A percentile compares a stretch with the other conserved stretches of the same genome.
Evolutionary conservation across 2,888 invertebrate species (phyloP).

Genomic region (Enchytraeus crypticus): DNA sequence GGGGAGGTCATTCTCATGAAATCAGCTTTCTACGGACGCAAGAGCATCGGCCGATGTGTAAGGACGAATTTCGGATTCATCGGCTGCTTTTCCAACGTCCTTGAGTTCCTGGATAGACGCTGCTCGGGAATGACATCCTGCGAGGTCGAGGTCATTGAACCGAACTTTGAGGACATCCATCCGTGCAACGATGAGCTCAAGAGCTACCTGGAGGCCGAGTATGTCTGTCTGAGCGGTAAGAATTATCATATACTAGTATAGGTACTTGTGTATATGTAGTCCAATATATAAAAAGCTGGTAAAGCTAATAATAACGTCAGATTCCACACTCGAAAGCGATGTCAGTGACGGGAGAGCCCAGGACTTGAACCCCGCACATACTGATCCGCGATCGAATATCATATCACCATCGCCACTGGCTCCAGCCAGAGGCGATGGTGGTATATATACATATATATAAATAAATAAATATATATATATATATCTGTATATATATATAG

Average conservation of each 20-base stretch:
- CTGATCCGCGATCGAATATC: too few relatives aligned
- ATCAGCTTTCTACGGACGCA: slow-evolving; percentile 15
- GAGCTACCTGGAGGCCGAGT: slow-evolving; percentile 17
- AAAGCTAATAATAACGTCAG: too few relatives aligned
- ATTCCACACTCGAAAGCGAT: too few relatives aligned
- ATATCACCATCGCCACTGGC: too few relatives aligned
- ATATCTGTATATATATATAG: too few relatives aligned
- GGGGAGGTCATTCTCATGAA: slow-evolving; percentile 15
- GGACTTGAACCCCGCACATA: too few relatives aligned
- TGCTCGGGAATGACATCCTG: slow-evolving; percentile 6
- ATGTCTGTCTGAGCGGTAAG: slow-evolving; percentile 12
- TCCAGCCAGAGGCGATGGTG: too few relatives aligned
- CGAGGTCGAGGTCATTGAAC: slow-evolving; percentile 16
- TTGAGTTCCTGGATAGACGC: slow-evolving; percentile 10
- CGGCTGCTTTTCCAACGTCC: slow-evolving; percentile 12
- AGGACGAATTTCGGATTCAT: slow-evolving; percentile 18
- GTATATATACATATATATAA: too few relatives aligned
- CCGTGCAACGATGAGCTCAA: slow-evolving; percentile 19
- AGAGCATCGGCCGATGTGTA: slow-evolving; percentile 14
- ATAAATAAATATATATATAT: too few relatives aligned
- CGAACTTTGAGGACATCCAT: slow-evolving; percentile 11
- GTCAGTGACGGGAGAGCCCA: too few relatives aligned
- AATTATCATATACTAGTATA: background rate
- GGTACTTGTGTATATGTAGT: background rate
- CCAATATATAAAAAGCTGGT: too few relatives aligned